These are phyloP conservation scores for Anguilla anguilla DNA, from an alignment of 2,797 vertebrate species.

Conservation along the genomic window DNA sequence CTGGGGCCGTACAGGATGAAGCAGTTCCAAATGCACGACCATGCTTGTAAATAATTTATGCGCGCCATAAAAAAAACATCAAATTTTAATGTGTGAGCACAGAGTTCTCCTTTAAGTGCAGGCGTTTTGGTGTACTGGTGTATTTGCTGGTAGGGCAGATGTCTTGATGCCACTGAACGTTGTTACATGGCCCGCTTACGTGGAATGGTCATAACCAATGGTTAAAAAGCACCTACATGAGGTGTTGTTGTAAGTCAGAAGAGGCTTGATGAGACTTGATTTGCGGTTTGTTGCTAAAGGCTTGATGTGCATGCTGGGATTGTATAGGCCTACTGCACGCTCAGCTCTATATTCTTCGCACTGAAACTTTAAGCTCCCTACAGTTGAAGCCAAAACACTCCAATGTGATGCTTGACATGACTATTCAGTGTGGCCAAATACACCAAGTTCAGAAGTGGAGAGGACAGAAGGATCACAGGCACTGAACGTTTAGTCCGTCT, in stretches of 20 bases:
- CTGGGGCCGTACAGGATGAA: neutral
- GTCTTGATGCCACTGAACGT: neutral
- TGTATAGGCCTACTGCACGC: neutral
- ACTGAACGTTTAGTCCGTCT: neutral
- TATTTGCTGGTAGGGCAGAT: neutral
- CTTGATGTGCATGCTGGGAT: neutral
- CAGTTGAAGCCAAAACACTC: neutral
- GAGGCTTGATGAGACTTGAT: neutral
- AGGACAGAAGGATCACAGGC: neutral
- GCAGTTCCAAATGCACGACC: neutral
- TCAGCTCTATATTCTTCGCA: neutral
- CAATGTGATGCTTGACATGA: neutral
- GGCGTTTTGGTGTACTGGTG: neutral
- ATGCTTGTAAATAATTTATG: neutral
- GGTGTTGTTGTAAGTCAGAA: neutral
- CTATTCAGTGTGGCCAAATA: neutral
- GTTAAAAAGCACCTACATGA: neutral
- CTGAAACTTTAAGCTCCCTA: neutral
- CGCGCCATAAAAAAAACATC: neutral
- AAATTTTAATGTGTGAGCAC: neutral
- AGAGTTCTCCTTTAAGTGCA: neutral
- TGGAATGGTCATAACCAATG: neutral
- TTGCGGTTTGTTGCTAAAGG: neutral
- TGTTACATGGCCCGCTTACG: neutral
- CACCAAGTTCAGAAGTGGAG: neutral